These are phyloP conservation scores for Mormoops blainvillei DNA, from an alignment of 2,113 vertebrate genomes.

Conservation along the genomic window DNA sequence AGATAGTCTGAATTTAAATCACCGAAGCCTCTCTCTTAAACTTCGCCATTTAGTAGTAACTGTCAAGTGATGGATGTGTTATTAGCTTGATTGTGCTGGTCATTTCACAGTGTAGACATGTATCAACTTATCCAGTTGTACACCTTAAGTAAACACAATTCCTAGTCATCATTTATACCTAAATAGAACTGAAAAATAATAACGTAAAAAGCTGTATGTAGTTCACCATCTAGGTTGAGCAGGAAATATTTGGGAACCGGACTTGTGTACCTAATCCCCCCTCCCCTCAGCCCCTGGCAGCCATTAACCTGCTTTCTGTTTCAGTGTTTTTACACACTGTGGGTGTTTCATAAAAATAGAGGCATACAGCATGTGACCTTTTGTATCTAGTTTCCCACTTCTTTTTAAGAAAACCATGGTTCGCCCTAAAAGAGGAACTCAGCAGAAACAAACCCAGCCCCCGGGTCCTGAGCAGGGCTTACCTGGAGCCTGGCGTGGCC, in stretches of 20 bases:
- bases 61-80: background rate
- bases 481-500: background rate
- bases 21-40: background rate
- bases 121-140: background rate
- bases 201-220: background rate
- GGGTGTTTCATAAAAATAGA: background rate
- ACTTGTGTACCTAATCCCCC: background rate
- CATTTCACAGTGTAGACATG: too few species aligned
- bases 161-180: background rate
- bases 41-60: background rate
- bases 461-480: background rate
- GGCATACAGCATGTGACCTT: background rate
- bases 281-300: rapidly evolving
- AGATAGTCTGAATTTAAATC: background rate
- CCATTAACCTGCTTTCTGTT: background rate
- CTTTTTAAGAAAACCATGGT: background rate
- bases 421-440: slow-evolving; percentile 19
- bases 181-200: background rate
- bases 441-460: background rate
- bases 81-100: background rate
- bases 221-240: background rate
- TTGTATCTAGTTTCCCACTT: background rate
- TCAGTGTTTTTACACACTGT: background rate
- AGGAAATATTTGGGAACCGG: background rate
- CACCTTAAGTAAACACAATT: background rate